Evolutionary conservation across 2,888 invertebrate genomes (phyloP).

Genomic region (Mythimna albipuncta): DNA sequence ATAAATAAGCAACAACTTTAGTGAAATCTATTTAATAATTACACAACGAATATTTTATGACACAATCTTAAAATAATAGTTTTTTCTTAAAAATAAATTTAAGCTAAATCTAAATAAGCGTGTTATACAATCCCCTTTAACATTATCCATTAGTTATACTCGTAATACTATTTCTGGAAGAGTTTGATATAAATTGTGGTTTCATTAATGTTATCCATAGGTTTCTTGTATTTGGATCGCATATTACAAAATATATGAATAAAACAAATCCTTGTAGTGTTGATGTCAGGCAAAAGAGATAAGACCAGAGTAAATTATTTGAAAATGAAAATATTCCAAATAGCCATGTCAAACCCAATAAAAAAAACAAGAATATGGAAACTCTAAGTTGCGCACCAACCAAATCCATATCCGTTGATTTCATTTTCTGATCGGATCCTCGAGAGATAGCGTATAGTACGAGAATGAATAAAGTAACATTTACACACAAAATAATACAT

Average conservation of each 20-base stretch:
- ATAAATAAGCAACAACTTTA: conserved; percentile 10
- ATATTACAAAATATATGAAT: conserved; percentile 91
- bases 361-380: conserved; percentile 91
- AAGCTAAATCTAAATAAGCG: conserved; percentile 31
- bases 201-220: conserved; percentile 87
- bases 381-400: conserved; percentile 89
- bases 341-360: conserved; percentile 91
- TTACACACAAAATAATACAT: conserved; percentile 86
- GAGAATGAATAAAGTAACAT: conserved; percentile 88
- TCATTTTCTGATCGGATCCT: conserved; percentile 88
- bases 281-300: conserved; percentile 92
- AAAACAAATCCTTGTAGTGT: conserved; percentile 92
- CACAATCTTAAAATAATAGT: not conserved
- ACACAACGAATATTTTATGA: not conserved
- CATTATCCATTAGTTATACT: conserved; percentile 71
- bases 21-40: conserved; percentile 21
- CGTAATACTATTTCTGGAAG: conserved; percentile 80
- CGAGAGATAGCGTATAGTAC: conserved; percentile 89
- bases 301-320: conserved; percentile 89
- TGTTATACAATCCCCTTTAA: conserved; percentile 15
- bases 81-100: not conserved
- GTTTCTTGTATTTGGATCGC: conserved; percentile 89
- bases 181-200: conserved; percentile 74
- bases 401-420: conserved; percentile 81
- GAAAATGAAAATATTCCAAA: conserved; percentile 91